A percentile compares a stretch with the other conserved stretches of the same genome.
phyloP scores from a whole-genome alignment of 2,888 invertebrate genomes.

The Cerastis leucographa region DNA sequence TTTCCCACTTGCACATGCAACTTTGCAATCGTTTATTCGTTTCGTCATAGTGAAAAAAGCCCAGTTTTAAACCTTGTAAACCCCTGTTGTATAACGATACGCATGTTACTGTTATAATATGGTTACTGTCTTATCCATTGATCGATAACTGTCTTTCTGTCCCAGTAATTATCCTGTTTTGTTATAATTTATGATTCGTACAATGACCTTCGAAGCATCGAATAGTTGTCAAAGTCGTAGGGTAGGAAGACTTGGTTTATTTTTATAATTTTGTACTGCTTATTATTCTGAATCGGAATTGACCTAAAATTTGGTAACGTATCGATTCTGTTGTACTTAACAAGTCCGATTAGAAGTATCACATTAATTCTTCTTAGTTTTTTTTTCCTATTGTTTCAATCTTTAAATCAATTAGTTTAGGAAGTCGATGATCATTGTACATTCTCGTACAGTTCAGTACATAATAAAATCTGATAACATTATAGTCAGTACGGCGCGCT shows the following conservation, averaged over 20 bases:
- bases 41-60: conserved; percentile 34
- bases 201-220: conserved; percentile 25
- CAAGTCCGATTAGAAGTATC: not conserved
- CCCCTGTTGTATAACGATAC: conserved; percentile 43
- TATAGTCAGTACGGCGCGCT: conserved; percentile 87
- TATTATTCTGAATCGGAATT: not conserved
- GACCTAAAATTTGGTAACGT: not conserved
- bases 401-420: conserved; percentile 4
- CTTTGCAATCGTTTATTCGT: not conserved
- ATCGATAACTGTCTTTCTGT: conserved; percentile 48
- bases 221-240: not conserved
- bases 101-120: conserved; percentile 60
- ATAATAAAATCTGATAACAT: conserved; percentile 23
- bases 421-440: conserved; percentile 27
- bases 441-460: not conserved
- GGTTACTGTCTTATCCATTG: conserved; percentile 55
- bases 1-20: not conserved
- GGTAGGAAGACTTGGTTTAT: not conserved
- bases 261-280: not conserved
- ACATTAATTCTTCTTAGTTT: not conserved
- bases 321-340: not conserved
- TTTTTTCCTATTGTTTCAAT: not conserved
- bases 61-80: conserved; percentile 40
- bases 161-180: conserved; percentile 51
- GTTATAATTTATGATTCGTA: not conserved